Percentiles rank a stretch among this genome's conserved stretches.
Conservation (phyloP, 2,797 vertebrate species). For the Mormyrus hasselquistii region DNA sequence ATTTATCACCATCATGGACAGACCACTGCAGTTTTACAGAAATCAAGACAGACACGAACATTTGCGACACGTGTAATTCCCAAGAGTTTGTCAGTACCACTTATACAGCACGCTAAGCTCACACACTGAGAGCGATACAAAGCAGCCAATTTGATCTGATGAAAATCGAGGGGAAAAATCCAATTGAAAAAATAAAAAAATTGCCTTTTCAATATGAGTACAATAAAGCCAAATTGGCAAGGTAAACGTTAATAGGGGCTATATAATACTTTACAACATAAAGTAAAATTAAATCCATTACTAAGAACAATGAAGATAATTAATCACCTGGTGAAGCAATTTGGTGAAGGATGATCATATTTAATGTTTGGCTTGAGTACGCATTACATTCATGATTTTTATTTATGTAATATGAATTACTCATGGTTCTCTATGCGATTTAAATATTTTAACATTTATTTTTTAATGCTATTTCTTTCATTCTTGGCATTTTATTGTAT, state of each 20-base stretch:
- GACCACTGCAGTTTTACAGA: background rate
- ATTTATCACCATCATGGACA: background rate
- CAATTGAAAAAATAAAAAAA: background rate
- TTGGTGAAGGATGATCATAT: background rate
- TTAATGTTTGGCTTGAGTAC: slow-evolving; percentile 22
- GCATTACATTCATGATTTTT: slow-evolving; percentile 24
- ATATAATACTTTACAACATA: slow-evolving; percentile 10
- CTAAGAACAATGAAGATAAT: slow-evolving; percentile 2
- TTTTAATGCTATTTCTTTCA: slow-evolving; percentile 8
- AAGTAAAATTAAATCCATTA: background rate
- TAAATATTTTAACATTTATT: background rate
- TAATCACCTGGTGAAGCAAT: background rate
- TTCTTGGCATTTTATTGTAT: background rate
- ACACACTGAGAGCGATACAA: background rate
- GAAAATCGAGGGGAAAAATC: background rate
- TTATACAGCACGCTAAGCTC: background rate
- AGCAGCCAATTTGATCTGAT: background rate
- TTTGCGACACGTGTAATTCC: background rate
- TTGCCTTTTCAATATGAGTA: background rate
- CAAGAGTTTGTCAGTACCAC: background rate
- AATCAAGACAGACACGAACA: background rate
- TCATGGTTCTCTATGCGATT: background rate
- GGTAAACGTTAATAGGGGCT: background rate
- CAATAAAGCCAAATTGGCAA: background rate
- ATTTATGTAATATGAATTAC: slow-evolving; percentile 31